Evolutionary conservation across 2,888 invertebrate genomes (phyloP).

Genomic region (Mayetiola destructor): DNA sequence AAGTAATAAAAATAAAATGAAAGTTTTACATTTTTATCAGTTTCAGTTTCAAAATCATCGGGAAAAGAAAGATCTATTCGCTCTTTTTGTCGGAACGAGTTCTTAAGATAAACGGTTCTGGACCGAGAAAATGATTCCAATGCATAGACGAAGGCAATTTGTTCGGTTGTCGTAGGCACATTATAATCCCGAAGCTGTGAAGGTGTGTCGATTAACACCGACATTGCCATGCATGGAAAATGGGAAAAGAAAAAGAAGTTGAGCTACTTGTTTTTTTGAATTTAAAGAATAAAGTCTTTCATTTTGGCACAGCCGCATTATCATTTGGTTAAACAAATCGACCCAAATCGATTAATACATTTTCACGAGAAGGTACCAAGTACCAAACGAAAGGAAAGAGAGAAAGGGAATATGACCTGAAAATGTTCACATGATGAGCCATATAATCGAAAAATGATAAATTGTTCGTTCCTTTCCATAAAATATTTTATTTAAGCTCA

Average conservation of each 20-base stretch:
- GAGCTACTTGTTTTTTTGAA: background rate
- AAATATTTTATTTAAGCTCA: background rate
- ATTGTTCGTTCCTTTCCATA: background rate
- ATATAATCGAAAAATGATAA: slow-evolving; percentile 10
- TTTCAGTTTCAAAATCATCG: background rate
- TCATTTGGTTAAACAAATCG: slow-evolving; percentile 9
- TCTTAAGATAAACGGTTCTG: background rate
- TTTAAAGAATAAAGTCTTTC: background rate
- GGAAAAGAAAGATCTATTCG: background rate
- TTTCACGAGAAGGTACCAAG: too few species aligned
- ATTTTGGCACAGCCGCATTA: slow-evolving; percentile 8
- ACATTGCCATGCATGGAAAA: background rate
- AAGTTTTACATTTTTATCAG: slow-evolving; percentile 8
- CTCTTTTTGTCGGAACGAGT: background rate
- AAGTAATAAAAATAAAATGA: too few species aligned
- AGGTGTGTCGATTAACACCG: slow-evolving; percentile 13
- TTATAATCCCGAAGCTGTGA: background rate
- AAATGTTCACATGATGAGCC: background rate
- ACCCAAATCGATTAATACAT: slow-evolving; percentile 10
- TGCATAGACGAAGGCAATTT: too few species aligned
- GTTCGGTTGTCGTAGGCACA: background rate
- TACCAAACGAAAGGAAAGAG: too few species aligned
- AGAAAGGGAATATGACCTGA: slow-evolving; percentile 7
- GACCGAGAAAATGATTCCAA: background rate
- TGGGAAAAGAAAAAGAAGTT: background rate